Evolutionary conservation across 2,888 invertebrate genomes (phyloP).

Genomic region (Diachrysia chrysitis): DNA sequence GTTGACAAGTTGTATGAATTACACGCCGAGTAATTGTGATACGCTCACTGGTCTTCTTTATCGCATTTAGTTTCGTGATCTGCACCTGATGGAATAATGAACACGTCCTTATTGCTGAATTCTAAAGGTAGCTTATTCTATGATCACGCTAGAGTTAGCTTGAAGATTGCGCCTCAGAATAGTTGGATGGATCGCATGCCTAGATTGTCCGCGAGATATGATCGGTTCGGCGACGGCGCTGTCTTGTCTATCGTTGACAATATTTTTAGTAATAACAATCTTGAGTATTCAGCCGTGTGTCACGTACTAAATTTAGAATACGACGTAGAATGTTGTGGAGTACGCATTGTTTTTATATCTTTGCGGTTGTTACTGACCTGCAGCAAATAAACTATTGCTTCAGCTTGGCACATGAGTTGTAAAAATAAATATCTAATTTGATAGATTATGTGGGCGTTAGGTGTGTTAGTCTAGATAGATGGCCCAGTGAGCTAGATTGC

Average conservation of each 20-base stretch:
- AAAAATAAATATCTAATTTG: conserved; percentile 38
- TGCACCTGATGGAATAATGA: conserved; percentile 38
- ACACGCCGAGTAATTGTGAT: conserved; percentile 60
- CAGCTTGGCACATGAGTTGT: conserved; percentile 15
- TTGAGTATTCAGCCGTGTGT: conserved; percentile 70
- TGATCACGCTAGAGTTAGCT: conserved; percentile 23
- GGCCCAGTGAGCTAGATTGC: conserved; percentile 60
- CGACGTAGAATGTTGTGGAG: conserved; percentile 62
- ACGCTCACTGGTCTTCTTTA: conserved; percentile 47
- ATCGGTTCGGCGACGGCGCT: conserved; percentile 62
- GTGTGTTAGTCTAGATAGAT: conserved; percentile 48
- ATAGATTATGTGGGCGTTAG: conserved; percentile 37
- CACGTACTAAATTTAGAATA: conserved; percentile 74
- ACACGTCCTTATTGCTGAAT: conserved; percentile 37
- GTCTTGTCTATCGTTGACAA: conserved; percentile 66
- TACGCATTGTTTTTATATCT: conserved; percentile 55
- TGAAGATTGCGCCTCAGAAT: conserved; percentile 38
- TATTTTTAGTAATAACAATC: conserved; percentile 75
- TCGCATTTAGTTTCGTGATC: conserved; percentile 42
- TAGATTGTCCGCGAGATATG: conserved; percentile 66
- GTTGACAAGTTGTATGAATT: conserved; percentile 53
- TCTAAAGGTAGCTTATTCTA: conserved; percentile 37
- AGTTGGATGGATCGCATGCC: conserved; percentile 66
- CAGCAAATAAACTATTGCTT: conserved; percentile 28
- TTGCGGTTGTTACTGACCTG: conserved; percentile 28